Evolutionary conservation across 2,797 vertebrate species (phyloP).

Genomic region (Siniperca scherzeri): DNA sequence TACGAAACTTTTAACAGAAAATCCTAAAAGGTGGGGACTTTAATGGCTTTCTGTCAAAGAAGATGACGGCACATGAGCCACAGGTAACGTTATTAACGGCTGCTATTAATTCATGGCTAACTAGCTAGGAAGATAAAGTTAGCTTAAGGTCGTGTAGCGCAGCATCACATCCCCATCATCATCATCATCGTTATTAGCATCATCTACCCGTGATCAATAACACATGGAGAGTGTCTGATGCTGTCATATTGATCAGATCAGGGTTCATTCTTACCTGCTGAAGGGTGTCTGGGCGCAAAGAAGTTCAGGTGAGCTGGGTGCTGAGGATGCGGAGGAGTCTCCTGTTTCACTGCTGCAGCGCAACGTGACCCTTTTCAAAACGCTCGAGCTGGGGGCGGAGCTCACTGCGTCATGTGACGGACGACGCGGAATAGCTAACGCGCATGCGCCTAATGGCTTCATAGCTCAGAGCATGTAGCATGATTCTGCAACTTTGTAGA

Average conservation of each 20-base stretch:
- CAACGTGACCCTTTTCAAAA: slow-evolving; percentile 87
- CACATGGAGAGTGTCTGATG: neutral
- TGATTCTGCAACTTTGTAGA: slow-evolving; percentile 72
- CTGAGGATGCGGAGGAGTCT: slow-evolving; percentile 58
- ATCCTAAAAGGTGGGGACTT: fast-evolving
- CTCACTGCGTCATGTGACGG: slow-evolving; percentile 51
- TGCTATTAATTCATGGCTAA: neutral
- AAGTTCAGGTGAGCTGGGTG: slow-evolving; percentile 1
- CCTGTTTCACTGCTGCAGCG: slow-evolving; percentile 82
- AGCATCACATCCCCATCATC: slow-evolving; percentile 48
- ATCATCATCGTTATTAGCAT: neutral
- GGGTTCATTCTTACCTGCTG: slow-evolving; percentile 70
- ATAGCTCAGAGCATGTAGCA: neutral
- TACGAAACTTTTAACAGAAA: neutral
- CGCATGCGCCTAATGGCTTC: slow-evolving; percentile 54
- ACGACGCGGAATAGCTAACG: neutral
- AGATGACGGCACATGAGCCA: neutral
- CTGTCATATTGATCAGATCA: fast-evolving
- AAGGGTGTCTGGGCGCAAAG: slow-evolving; percentile 11
- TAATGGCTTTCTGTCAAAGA: fast-evolving
- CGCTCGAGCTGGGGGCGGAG: slow-evolving; percentile 63
- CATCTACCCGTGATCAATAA: neutral
- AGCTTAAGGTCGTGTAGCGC: slow-evolving; percentile 10
- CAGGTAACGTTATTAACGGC: neutral
- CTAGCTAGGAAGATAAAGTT: slow-evolving; percentile 33